Evolutionary conservation across 2,888 invertebrate species (phyloP).

Genomic region (Polyommatus iphigenia): DNA sequence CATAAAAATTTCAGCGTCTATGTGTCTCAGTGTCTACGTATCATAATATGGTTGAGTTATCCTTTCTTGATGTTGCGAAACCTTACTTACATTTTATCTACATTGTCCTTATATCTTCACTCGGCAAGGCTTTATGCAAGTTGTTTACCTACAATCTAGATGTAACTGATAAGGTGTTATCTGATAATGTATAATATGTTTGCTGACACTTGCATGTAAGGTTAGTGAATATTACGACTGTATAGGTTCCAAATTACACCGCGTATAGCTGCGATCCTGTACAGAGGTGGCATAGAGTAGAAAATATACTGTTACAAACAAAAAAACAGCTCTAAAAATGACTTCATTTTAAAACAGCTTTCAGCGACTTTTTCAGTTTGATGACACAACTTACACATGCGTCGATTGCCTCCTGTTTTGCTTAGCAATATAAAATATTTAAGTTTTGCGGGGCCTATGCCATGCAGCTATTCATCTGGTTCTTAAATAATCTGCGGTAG

Average conservation of each 20-base stretch:
- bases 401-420: too few relatives aligned
- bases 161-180: not conserved
- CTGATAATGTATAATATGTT: not conserved
- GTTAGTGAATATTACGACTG: not conserved
- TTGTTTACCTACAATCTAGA: not conserved
- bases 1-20: too few relatives aligned
- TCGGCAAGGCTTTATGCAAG: slow-evolving; percentile 8
- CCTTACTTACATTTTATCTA: not conserved
- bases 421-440: not conserved
- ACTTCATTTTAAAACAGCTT: too few relatives aligned
- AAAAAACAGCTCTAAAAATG: too few relatives aligned
- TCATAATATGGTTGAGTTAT: not conserved
- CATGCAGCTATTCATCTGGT: not conserved
- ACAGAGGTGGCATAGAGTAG: not conserved
- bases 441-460: too few relatives aligned
- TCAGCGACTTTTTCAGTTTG: too few relatives aligned
- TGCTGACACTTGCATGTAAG: not conserved
- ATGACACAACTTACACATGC: too few relatives aligned
- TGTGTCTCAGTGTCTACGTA: too few relatives aligned
- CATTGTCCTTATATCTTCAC: not conserved
- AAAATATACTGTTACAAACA: not conserved
- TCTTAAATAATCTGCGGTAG: not conserved
- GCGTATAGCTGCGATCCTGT: too few relatives aligned
- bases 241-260: not conserved
- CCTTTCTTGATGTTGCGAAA: not conserved